Evolutionary conservation across 1,140 invertebrate species (phyloP).

Genomic region (Caligus rogercresseyi): DNA sequence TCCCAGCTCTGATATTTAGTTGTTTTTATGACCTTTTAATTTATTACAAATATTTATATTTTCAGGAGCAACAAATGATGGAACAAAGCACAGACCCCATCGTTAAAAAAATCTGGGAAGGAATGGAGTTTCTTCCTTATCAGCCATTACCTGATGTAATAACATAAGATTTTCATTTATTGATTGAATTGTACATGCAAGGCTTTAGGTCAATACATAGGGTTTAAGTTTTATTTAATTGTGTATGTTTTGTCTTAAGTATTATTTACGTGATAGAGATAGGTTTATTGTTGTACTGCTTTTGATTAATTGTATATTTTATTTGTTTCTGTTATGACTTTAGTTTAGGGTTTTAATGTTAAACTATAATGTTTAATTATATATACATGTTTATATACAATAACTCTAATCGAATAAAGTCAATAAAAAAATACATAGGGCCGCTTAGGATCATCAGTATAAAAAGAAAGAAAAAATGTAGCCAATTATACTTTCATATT

Average conservation of each 20-base stretch:
- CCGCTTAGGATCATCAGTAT: too few species aligned
- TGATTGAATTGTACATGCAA: neutral
- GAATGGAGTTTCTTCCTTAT: neutral
- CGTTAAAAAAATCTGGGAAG: conserved; percentile 11
- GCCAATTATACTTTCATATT: too few species aligned
- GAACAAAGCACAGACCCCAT: conserved; percentile 3
- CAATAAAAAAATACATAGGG: too few species aligned
- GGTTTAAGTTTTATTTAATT: too few species aligned
- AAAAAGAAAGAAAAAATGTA: too few species aligned
- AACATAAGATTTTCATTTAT: neutral
- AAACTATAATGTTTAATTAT: neutral
- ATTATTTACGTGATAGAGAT: too few species aligned
- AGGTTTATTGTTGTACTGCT: too few species aligned
- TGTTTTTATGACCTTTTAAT: too few species aligned
- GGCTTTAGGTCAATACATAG: neutral
- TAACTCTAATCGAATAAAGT: neutral
- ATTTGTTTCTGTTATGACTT: too few species aligned
- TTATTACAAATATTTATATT: neutral
- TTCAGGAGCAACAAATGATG: conserved; percentile 17
- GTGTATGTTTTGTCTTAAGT: too few species aligned
- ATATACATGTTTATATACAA: neutral
- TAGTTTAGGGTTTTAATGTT: neutral
- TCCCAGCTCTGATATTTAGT: too few species aligned
- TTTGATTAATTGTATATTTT: too few species aligned
- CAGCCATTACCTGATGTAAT: neutral